Evolutionary conservation across 2,113 vertebrate species (phyloP).

Genomic region (Spheniscus mendiculus): DNA sequence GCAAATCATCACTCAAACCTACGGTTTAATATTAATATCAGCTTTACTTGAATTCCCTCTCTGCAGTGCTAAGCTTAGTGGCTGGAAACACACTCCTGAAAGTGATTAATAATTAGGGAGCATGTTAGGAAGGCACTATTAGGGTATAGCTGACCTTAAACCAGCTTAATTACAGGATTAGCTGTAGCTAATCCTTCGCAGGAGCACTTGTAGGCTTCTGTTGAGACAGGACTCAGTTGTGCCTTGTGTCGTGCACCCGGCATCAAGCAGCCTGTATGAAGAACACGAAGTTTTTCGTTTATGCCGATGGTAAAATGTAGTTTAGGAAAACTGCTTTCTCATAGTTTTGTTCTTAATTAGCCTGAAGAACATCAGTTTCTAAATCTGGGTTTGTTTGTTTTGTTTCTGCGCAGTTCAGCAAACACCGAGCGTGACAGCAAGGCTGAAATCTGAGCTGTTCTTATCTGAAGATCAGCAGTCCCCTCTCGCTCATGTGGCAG

Average conservation of each 20-base stretch:
- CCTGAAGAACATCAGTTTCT: not conserved
- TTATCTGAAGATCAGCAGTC: not conserved
- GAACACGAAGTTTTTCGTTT: not conserved
- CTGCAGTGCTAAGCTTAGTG: not conserved
- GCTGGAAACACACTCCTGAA: not conserved
- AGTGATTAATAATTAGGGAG: not conserved
- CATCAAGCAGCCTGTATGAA: rapidly evolving
- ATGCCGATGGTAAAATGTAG: rapidly evolving
- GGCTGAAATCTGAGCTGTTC: not conserved
- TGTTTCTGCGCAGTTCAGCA: not conserved
- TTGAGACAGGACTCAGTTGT: not conserved
- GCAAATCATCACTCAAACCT: not conserved
- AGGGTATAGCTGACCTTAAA: not conserved
- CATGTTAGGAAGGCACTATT: not conserved
- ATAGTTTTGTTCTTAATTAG: not conserved
- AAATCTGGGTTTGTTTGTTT: not conserved
- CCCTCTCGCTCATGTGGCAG: not conserved
- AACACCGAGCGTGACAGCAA: rapidly evolving
- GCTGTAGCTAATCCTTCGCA: not conserved
- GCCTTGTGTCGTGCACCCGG: not conserved
- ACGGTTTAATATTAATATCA: not conserved
- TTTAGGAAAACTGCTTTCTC: not conserved
- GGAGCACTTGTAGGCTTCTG: not conserved
- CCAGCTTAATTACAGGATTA: not conserved
- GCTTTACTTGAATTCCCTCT: not conserved